Base-by-base conservation (phyloP, 2,888 invertebrate species). In the Labia minor region DNA sequence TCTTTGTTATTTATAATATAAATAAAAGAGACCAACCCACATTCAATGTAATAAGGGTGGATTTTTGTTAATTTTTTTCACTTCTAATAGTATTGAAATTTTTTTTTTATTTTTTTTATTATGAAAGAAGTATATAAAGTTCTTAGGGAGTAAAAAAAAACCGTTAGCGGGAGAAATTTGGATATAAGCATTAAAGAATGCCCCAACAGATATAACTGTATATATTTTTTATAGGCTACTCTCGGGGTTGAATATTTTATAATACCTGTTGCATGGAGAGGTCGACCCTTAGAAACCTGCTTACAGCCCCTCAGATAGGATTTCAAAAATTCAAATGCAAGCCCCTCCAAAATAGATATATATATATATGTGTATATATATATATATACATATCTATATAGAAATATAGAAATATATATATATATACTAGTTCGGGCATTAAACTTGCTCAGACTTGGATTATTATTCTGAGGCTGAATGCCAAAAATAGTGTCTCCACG, bases 111-210 rank as follows among this genome's bases (percentile, higher is more conserved):
- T 33, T 33, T 33, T 49, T 4, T 49, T 49, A 16, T 16, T 8
- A 10, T 49, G 49, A 11, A 49, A 14, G 14, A 49, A 49, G 14
- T 8, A 49, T 8, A 49, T 3, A 49, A 49, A 49, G n/a, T 49
- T 4, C 14, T 49, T 49, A 26, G 26, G 26, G 49, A 8, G 26
- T 21, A 26, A 64, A 64, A 63, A 63, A 21, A 64, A 64, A 64
- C 18, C 64, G 64, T 64, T 64, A 26, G 20, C 33, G 26, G 26
- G 64, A 64, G 64, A 19, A 21, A 64, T 26, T 64, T 64, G 20
- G 64, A 64, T 21, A 64, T 26, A 20, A 21, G 33, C 16, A 26
- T 64, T 21, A 64, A 64, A 49, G 49, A 49, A 49, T 49, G 49
- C 49, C 49, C 49, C 16, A 11, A n/a, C 49, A 11, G 14, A 49